phyloP scores from a whole-genome alignment of 2,113 vertebrate genomes.

The Solenodon paradoxus region DNA sequence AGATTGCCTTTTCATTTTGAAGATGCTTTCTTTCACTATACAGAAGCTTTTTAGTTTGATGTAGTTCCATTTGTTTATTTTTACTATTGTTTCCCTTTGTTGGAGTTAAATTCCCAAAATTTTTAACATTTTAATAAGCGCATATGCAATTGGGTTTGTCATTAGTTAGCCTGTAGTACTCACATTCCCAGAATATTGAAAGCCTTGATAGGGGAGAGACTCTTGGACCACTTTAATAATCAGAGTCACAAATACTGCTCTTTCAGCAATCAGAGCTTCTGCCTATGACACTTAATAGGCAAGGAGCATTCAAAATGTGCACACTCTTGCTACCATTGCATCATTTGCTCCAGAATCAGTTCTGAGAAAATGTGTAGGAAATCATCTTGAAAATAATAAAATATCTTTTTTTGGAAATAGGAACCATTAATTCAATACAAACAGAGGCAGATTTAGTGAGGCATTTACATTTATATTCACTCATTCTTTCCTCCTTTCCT shows the following conservation, averaged over 20 bases:
- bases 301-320: background rate
- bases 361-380: background rate
- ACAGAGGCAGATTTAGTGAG: background rate
- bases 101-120: too few relatives aligned
- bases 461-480: background rate
- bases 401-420: background rate
- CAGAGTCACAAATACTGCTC: background rate
- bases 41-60: too few relatives aligned
- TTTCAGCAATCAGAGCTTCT: background rate
- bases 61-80: too few relatives aligned
- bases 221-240: background rate
- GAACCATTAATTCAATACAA: background rate
- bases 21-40: too few relatives aligned
- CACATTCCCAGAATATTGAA: background rate
- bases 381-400: background rate
- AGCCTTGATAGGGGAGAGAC: background rate
- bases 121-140: conserved; percentile 9
- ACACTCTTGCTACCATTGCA: background rate
- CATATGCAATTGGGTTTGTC: background rate
- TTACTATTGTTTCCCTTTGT: too few relatives aligned
- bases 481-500: background rate
- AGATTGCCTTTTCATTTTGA: too few relatives aligned
- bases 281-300: background rate
- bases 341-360: background rate
- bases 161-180: background rate